phyloP scores from a whole-genome alignment of 2,113 vertebrate genomes.

The Pterocles gutturalis region DNA sequence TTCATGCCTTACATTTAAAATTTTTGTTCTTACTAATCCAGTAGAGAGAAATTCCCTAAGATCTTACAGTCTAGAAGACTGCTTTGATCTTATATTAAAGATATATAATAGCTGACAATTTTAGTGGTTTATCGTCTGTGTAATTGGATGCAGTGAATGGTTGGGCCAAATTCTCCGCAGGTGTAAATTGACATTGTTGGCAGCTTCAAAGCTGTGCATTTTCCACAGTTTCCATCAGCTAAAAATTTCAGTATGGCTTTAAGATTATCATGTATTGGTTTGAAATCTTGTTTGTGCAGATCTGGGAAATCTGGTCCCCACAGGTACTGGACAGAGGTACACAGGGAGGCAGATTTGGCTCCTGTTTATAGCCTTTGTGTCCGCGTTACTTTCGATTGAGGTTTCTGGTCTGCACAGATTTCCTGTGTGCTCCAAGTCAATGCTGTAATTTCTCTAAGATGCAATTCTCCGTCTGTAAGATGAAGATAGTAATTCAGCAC shows the following conservation, averaged over 20 bases:
- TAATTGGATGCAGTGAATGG: neutral
- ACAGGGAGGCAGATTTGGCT: neutral
- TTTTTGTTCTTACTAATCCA: neutral
- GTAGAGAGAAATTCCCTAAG: neutral
- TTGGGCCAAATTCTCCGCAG: neutral
- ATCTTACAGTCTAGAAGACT: neutral
- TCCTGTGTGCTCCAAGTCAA: neutral
- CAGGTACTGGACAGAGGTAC: neutral
- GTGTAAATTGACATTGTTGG: neutral
- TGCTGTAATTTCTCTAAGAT: neutral
- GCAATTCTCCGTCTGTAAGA: neutral
- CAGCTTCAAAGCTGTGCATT: neutral
- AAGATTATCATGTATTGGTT: neutral
- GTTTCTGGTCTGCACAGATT: neutral
- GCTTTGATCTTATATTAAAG: conserved; percentile 23
- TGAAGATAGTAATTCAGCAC: neutral
- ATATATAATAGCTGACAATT: neutral
- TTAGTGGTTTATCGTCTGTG: neutral
- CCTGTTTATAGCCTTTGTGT: neutral
- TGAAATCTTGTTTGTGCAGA: neutral
- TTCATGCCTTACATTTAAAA: neutral
- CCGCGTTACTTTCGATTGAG: neutral
- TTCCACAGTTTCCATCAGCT: neutral
- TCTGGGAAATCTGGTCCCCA: neutral
- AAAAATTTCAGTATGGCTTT: neutral